Base-by-base conservation (phyloP, 2,888 invertebrate species). In the Drosophila ustulata region DNA sequence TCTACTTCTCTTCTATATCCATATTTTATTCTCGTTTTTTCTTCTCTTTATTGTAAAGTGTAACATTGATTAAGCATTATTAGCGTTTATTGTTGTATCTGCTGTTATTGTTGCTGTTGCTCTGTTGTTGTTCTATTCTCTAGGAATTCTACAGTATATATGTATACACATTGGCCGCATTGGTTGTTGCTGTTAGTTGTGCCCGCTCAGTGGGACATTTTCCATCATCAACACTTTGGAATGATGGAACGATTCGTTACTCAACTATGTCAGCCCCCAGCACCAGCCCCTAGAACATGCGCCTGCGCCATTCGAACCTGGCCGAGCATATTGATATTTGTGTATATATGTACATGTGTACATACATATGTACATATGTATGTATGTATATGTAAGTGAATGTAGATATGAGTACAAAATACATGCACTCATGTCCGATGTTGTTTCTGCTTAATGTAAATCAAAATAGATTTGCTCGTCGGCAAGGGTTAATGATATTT, bases 51-150 rank as follows among this genome's bases (percentile, higher is more conserved):
- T 87, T 84, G 75, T 80, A 82, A 90, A 88, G 89, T 90, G 89
- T 89, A 90, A 90, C 89, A 90, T 90, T 90, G 88, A 90, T 90
- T 90, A 89, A 89, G 90, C 89, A 87, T 88, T 90, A 86, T 86
- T 86, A 86, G 87, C 75, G 89, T 79, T 85, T 72, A 69, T 87
- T 87, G 72, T 86, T 88, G 80, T 75, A 80, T 72, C 76, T 79
- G 69, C 67, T 79, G 68, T 61, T 66, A 25, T 80, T 72, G 55
- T 72, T 75, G 64, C 78, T 82, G 55, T 66, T 78, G 18, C 18
- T 28, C 5, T 28, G 28, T 28, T 41, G 57, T 63, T 71, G 50
- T 64, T 79, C 70, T 65, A 49, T 68, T 65, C 74, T 62, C n/a
- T 56, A 32, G 58, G 68, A 45, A 61, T 58, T 55, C 49, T 50